These are phyloP conservation scores for Pomatostomus ruficeps DNA, from an alignment of 2,113 vertebrate species.

Conservation along the genomic window DNA sequence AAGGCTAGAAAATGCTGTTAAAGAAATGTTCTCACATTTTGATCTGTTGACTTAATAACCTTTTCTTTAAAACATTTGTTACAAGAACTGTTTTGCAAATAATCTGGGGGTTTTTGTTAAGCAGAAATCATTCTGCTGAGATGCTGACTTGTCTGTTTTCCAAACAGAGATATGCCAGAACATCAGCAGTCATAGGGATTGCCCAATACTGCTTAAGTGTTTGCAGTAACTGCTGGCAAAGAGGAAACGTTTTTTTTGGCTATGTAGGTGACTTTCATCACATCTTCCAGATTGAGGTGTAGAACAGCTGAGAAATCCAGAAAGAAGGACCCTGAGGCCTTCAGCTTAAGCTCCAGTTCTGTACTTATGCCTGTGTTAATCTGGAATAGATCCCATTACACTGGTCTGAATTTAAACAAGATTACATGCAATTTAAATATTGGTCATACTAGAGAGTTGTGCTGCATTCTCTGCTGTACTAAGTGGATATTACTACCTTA, in stretches of 20 bases:
- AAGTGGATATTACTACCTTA: neutral
- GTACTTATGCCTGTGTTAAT: neutral
- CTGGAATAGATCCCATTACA: neutral
- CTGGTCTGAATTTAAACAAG: neutral
- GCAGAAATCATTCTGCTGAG: neutral
- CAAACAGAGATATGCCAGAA: neutral
- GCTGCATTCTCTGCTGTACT: neutral
- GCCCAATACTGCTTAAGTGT: neutral
- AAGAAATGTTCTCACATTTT: neutral
- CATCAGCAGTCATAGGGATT: neutral
- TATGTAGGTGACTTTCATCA: neutral
- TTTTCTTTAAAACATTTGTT: neutral
- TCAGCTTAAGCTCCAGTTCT: neutral
- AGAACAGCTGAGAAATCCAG: neutral
- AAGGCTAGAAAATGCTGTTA: neutral
- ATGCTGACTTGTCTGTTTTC: neutral
- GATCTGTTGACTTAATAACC: neutral
- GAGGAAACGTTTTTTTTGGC: neutral
- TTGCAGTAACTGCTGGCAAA: neutral
- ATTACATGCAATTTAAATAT: neutral
- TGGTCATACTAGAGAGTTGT: neutral
- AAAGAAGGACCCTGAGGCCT: slow-evolving; percentile 1
- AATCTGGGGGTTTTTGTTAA: neutral
- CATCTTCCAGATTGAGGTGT: neutral
- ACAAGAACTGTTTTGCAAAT: neutral